phyloP scores from a whole-genome alignment of 2,797 vertebrate genomes.

The Poecilia gillii region DNA sequence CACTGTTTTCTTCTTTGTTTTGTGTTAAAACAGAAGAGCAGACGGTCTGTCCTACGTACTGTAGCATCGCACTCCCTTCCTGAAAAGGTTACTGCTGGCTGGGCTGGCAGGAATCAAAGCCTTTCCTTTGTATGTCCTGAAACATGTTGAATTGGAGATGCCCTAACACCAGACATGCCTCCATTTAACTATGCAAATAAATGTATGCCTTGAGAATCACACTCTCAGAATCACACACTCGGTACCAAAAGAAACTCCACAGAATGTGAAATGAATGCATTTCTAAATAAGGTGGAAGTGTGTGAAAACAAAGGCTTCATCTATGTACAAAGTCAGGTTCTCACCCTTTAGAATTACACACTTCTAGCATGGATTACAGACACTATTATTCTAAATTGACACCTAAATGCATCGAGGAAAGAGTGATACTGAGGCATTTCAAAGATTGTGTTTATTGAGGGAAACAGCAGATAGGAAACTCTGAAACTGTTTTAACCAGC shows the following conservation, averaged over 20 bases:
- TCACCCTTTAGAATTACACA: not conserved
- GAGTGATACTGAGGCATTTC: not conserved
- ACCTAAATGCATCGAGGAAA: not conserved
- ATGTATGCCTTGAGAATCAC: not conserved
- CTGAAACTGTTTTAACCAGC: not conserved
- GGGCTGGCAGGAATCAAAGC: not conserved
- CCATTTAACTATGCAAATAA: not conserved
- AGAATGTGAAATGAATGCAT: not conserved
- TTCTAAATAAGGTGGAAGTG: not conserved
- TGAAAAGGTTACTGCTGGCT: not conserved
- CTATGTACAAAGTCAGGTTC: not conserved
- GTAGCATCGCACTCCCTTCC: not conserved
- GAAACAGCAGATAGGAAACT: not conserved
- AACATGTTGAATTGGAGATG: not conserved
- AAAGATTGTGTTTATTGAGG: not conserved
- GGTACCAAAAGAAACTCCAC: not conserved
- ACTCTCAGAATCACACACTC: not conserved
- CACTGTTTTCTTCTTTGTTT: not conserved
- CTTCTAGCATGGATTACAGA: not conserved
- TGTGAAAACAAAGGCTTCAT: not conserved
- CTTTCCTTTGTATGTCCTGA: not conserved
- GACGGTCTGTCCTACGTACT: not conserved
- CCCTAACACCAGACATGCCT: not conserved
- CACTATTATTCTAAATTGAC: not conserved
- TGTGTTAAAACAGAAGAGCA: not conserved